Conservation (phyloP, 2,113 vertebrate genomes). For the Cephalopterus ornatus region DNA sequence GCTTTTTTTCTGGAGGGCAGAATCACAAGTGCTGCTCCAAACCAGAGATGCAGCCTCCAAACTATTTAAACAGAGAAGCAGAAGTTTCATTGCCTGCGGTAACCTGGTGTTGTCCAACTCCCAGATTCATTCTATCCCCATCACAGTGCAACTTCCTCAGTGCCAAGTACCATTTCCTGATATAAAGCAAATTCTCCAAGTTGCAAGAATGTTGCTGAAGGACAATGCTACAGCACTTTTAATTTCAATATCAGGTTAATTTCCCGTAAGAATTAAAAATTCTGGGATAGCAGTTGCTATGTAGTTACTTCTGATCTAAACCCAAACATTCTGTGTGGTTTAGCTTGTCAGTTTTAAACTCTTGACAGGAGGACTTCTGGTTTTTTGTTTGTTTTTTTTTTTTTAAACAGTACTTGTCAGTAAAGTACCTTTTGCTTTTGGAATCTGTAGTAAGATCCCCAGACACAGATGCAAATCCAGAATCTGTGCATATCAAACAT, state of each 20-base stretch:
- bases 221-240: neutral
- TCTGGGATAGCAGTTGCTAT: neutral
- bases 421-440: neutral
- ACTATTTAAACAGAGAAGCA: neutral
- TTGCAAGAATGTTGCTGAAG: neutral
- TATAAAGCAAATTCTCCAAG: neutral
- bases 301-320: neutral
- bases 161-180: neutral
- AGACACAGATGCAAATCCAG: neutral
- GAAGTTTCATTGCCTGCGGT: neutral
- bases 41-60: neutral
- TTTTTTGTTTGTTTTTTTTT: too few species aligned
- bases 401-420: neutral
- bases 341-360: neutral
- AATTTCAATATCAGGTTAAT: neutral
- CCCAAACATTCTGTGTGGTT: neutral
- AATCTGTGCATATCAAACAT: neutral
- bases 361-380: neutral
- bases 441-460: neutral
- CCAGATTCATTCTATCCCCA: neutral
- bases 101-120: neutral
- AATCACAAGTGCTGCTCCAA: neutral
- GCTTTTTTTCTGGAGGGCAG: neutral
- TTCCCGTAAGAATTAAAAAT: neutral
- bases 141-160: neutral